phyloP scores from a whole-genome alignment of 2,797 vertebrate species.

The Apogon hyalosoma region DNA sequence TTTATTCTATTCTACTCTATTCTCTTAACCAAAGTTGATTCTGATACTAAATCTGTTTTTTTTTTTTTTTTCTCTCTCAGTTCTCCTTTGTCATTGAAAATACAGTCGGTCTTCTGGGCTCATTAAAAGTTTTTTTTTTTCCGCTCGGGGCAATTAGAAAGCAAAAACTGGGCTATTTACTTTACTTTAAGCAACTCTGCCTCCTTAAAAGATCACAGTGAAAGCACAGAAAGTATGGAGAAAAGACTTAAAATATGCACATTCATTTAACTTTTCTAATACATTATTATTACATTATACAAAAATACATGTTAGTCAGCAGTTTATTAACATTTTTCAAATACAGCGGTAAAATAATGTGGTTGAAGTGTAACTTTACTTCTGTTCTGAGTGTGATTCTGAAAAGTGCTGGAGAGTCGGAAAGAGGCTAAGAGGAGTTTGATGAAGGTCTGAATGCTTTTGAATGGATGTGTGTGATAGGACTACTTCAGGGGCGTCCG shows the following conservation, averaged over 20 bases:
- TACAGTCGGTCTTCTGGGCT: constrained; percentile 38
- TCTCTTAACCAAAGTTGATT: constrained; percentile 36
- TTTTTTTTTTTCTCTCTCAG: not conserved
- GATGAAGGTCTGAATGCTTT: too few relatives aligned
- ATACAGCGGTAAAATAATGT: not conserved
- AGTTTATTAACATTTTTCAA: not conserved
- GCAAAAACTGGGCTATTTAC: constrained; percentile 35
- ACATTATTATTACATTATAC: too few relatives aligned
- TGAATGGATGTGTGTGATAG: too few relatives aligned
- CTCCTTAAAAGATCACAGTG: constrained; percentile 7
- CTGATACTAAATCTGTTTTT: constrained; percentile 1
- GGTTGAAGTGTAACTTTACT: too few relatives aligned
- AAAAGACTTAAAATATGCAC: constrained; percentile 25
- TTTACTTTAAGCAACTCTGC: constrained; percentile 30
- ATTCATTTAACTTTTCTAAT: constrained; percentile 5
- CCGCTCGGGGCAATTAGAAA: constrained; percentile 48
- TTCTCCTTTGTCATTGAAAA: constrained; percentile 44
- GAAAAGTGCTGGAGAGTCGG: too few relatives aligned
- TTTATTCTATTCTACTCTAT: constrained; percentile 18
- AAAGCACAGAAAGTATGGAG: constrained; percentile 6
- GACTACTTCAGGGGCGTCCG: too few relatives aligned
- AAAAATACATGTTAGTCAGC: not conserved
- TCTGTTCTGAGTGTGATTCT: too few relatives aligned
- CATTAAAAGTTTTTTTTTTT: constrained; percentile 51
- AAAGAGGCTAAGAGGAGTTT: too few relatives aligned